Evolutionary conservation across 2,797 vertebrate genomes (phyloP), one percentile per base, ranked within the genome.

Genomic region (Myotis findleyi): DNA sequence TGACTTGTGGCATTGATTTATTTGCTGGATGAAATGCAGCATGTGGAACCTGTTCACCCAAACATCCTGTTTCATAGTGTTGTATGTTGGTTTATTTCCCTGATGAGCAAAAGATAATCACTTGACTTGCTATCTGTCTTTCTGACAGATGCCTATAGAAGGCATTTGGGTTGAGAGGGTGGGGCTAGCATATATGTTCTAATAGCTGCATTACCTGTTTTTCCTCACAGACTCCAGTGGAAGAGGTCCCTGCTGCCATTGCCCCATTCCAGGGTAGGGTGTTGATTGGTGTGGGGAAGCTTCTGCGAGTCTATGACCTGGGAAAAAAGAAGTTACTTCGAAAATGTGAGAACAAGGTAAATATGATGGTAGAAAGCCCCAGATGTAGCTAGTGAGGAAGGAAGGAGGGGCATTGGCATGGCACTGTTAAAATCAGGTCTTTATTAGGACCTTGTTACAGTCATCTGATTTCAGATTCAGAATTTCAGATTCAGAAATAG

Each of bases 291-390:
- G 99, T 99, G n/a, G 99, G 99, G 1, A 99, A 99, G 93, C 99
- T 99, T 59, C 97, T 99, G 93, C 98, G 99, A 47, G 99, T 99
- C 5, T 99, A 99, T 0, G 99, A 99, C 98, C 97, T 99, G 87
- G 99, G 99, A 89, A 99, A 99, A 97, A 99, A 99, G 98, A 99
- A 99, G 93, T 98, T 99, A 95, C 99, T 99, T 4, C 99, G 99
- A 55, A 99, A 99, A 96, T 99, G 99, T 98, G 99, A 99, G 96
- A 99, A 99, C 96, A 99, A 99, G 99, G 99, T 99, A 98, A 94
- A 83, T 95, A 25, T 7, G 8, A 25, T 84, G 3, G 27, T 44
- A 27, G 49, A 83, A 20, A 49, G 7, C 17, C 25, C 33, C 23
- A 12, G 21, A 36, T 38, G 16, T 73, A 76, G 25, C 53, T 83